Conservation (phyloP, 2,888 invertebrate genomes). For the Erebia palarica region DNA sequence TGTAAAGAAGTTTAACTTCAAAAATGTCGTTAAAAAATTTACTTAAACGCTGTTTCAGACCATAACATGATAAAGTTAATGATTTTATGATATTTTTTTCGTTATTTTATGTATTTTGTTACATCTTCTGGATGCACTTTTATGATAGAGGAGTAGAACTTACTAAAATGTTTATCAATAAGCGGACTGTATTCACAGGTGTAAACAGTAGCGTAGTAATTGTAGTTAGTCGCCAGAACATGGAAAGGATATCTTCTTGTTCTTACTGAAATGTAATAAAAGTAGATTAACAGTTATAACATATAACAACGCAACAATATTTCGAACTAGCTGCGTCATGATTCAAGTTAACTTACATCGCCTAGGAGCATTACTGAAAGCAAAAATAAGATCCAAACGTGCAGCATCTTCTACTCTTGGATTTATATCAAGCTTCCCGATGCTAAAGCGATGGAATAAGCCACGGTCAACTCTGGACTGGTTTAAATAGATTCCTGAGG, state of each 20-base stretch:
- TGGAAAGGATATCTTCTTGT: slow-evolving; percentile 60
- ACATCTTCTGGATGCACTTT: too few species aligned
- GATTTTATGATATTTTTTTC: too few species aligned
- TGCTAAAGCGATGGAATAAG: slow-evolving; percentile 64
- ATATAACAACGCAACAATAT: not conserved
- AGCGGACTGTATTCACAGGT: slow-evolving; percentile 65
- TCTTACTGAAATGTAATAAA: slow-evolving; percentile 53
- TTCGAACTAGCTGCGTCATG: not conserved
- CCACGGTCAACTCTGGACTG: slow-evolving; percentile 65
- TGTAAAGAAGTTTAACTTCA: too few species aligned
- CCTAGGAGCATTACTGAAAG: slow-evolving; percentile 61
- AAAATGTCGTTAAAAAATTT: too few species aligned
- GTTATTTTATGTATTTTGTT: too few species aligned
- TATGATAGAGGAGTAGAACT: slow-evolving; percentile 43
- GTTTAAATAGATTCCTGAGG: slow-evolving; percentile 60
- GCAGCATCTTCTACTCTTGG: slow-evolving; percentile 52
- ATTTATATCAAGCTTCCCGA: slow-evolving; percentile 54
- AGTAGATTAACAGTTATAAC: not conserved
- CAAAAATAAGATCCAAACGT: slow-evolving; percentile 55
- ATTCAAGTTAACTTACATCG: slow-evolving; percentile 53
- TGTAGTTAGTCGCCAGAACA: slow-evolving; percentile 64
- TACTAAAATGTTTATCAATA: slow-evolving; percentile 68
- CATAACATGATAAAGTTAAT: too few species aligned
- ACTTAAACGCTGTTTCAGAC: too few species aligned
- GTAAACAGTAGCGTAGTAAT: slow-evolving; percentile 65